Evolutionary conservation across 2,888 invertebrate species (phyloP), one percentile per base, ranked within the genome.

Genomic region (Rambutsinella grinnellia): DNA sequence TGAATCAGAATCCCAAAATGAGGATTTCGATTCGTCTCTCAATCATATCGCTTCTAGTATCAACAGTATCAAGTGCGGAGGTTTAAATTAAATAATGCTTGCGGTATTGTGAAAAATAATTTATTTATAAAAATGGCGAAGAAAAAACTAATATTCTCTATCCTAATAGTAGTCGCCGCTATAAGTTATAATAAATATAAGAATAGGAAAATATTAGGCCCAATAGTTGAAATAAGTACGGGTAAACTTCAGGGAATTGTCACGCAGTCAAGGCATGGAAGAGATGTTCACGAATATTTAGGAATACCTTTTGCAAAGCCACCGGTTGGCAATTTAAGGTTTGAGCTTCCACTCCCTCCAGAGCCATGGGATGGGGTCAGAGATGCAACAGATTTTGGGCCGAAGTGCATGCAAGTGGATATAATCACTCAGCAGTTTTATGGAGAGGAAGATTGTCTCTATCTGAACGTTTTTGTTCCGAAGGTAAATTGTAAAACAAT

Each of bases 341-440:
- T 80, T 68, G 81, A 79, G 71, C 77, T n/a, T n/a, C n/a, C n/a
- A n/a, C n/a, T n/a, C n/a, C 72, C 68, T 15, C 65, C 72, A 13
- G 71, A 74, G n/a, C 46, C 57, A 10, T 83, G 83, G 83, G 56
- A 61, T 8, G 83, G 79, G 6, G 66, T 82, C 3, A 49, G 56
- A n/a, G 82, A 83, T 51, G 80, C 81, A 2, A 78, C 74, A 1
- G 24, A 24, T 3, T 28, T 17, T 28, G 80, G 81, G 3, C 69
- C 74, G 0, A 57, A 69, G 21, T 83, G 83, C 47, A 56, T 75
- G 8, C 83, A 83, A 57, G 27, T 80, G 2, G 47, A 53, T 82
- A 84, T 53, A 79, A 80, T 66, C 78, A 81, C 44, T 57, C 81
- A 8, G 72, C 71, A 63, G 27, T 63, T 57, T 56, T 57, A 57